Conservation (phyloP, 23 tunicate genomes). For the Styela plicata region DNA sequence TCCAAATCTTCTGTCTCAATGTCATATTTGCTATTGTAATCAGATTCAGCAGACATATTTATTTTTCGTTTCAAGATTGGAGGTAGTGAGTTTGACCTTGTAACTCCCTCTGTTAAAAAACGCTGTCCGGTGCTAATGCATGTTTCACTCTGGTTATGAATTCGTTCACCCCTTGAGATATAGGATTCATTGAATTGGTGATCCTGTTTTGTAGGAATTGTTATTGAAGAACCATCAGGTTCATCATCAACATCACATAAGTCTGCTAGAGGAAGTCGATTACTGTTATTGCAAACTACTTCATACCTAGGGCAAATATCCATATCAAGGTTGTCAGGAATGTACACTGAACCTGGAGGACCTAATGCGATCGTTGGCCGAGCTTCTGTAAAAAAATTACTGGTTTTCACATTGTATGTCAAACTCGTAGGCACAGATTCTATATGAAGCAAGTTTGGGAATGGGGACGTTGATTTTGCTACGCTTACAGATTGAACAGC, state of each 20-base stretch:
- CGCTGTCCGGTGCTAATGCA: background rate
- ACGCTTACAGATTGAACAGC: too few relatives aligned
- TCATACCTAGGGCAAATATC: background rate
- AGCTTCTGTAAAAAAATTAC: too few relatives aligned
- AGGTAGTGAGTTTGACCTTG: background rate
- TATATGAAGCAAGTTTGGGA: too few relatives aligned
- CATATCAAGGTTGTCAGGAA: background rate
- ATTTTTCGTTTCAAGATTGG: background rate
- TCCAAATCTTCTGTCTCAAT: slow-evolving; percentile 6
- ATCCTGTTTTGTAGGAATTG: background rate
- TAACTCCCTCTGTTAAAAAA: background rate
- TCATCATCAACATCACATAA: background rate
- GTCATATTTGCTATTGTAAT: background rate
- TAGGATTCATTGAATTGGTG: background rate
- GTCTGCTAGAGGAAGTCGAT: background rate
- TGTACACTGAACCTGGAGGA: background rate
- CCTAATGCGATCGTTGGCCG: too few relatives aligned
- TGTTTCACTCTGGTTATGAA: background rate
- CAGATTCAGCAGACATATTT: background rate
- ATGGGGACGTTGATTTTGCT: too few relatives aligned
- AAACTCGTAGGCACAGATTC: too few relatives aligned
- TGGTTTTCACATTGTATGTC: too few relatives aligned
- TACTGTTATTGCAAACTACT: background rate
- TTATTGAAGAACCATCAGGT: background rate
- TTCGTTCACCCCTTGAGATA: background rate